Conservation (phyloP, 2,797 vertebrate species). For the Ciconia nigra region DNA sequence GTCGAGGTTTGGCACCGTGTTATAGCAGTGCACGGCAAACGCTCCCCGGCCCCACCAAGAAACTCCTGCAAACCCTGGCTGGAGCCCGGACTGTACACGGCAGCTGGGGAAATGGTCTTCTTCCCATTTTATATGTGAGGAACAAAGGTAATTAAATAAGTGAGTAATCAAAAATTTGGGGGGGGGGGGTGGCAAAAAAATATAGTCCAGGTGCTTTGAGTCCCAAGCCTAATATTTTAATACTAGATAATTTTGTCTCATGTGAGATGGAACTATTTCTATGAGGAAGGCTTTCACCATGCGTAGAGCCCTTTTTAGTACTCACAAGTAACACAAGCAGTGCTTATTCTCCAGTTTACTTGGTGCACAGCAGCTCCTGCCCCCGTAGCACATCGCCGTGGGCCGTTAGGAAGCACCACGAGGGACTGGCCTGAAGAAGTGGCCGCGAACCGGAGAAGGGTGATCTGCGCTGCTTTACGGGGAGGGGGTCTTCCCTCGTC, state of each 20-base stretch:
- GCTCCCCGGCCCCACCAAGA: rapidly evolving
- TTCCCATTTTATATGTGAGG: background rate
- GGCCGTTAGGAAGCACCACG: background rate
- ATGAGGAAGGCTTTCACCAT: background rate
- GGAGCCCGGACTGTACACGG: background rate
- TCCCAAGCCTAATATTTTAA: background rate
- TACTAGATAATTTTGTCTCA: background rate
- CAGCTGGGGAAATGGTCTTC: background rate
- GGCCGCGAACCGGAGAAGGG: background rate
- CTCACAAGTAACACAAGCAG: background rate
- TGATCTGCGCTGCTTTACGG: background rate
- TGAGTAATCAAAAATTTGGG: background rate
- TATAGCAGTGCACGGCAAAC: background rate
- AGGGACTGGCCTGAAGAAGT: background rate
- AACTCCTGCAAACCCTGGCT: background rate
- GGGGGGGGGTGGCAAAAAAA: background rate
- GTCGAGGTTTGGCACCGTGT: rapidly evolving
- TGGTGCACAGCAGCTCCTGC: background rate
- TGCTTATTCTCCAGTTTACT: background rate
- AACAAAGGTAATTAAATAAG: background rate
- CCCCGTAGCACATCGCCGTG: rapidly evolving
- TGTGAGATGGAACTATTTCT: background rate
- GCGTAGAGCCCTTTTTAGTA: background rate
- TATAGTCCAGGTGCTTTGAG: background rate
- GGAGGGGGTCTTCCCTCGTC: rapidly evolving